Evolutionary conservation across 2,888 invertebrate species (phyloP).

Genomic region (Tenthredo distinguenda): DNA sequence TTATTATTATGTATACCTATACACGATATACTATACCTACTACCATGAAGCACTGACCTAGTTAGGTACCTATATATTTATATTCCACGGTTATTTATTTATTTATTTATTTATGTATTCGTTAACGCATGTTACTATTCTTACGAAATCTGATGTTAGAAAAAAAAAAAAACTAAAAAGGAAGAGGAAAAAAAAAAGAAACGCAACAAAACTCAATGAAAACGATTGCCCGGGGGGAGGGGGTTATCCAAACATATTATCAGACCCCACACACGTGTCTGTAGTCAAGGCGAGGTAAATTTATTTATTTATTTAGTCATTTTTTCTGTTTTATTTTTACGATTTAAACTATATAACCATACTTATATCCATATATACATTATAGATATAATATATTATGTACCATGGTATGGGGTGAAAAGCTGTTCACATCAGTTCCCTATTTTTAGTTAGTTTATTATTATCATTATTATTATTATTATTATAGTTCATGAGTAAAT

Average conservation of each 20-base stretch:
- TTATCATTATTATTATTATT: neutral
- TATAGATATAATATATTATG: too few relatives aligned
- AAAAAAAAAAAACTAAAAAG: too few relatives aligned
- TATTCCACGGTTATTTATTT: conserved; percentile 52
- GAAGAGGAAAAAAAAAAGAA: too few relatives aligned
- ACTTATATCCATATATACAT: neutral
- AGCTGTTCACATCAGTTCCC: too few relatives aligned
- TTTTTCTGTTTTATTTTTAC: too few relatives aligned
- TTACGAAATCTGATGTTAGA: neutral
- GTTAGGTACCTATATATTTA: neutral
- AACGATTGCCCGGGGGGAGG: neutral
- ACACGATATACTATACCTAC: neutral
- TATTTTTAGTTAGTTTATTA: neutral
- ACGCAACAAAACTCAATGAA: too few relatives aligned
- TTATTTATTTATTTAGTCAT: neutral
- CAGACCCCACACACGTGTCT: neutral
- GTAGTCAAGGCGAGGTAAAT: neutral
- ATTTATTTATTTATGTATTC: conserved; percentile 50
- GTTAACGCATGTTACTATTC: neutral
- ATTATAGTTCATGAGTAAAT: neutral
- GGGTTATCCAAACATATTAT: neutral
- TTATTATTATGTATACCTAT: neutral
- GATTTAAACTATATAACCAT: neutral
- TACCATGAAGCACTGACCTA: neutral
- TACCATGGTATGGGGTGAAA: too few relatives aligned